Conservation (phyloP, 2,113 vertebrate genomes). For the Nyctibius bracteatus region DNA sequence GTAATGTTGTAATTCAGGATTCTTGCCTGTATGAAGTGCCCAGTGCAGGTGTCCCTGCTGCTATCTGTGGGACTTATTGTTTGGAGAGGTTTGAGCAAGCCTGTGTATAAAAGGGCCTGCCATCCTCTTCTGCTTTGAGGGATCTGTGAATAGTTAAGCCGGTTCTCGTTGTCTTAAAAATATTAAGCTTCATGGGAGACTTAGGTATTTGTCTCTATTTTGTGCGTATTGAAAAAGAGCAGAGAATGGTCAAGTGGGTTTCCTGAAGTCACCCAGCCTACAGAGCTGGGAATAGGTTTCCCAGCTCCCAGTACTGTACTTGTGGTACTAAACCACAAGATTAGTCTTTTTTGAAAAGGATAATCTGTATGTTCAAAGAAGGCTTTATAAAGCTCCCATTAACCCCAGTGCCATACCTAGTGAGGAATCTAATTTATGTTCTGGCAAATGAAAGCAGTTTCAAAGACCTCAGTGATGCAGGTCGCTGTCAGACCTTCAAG, state of each 20-base stretch:
- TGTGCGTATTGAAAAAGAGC: not conserved
- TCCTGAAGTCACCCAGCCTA: slow-evolving; percentile 14
- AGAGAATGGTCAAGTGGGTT: not conserved
- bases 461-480: slow-evolving; percentile 36
- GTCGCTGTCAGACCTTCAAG: slow-evolving; percentile 63
- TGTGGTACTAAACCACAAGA: slow-evolving; percentile 51
- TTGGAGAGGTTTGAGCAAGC: not conserved
- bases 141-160: not conserved
- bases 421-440: slow-evolving; percentile 60
- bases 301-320: slow-evolving; percentile 27
- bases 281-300: slow-evolving; percentile 23
- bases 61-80: not conserved
- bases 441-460: slow-evolving; percentile 52
- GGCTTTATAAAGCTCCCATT: slow-evolving; percentile 56
- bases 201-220: not conserved
- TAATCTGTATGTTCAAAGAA: slow-evolving; percentile 56
- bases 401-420: slow-evolving; percentile 24
- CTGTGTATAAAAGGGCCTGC: not conserved
- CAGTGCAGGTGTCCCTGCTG: not conserved
- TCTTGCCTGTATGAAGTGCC: not conserved
- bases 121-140: not conserved
- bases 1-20: not conserved
- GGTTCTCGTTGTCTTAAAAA: not conserved
- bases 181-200: not conserved
- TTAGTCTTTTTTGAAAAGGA: slow-evolving; percentile 40